phyloP scores from a whole-genome alignment of 2,888 invertebrate species.

The Chouioia cunea region DNA sequence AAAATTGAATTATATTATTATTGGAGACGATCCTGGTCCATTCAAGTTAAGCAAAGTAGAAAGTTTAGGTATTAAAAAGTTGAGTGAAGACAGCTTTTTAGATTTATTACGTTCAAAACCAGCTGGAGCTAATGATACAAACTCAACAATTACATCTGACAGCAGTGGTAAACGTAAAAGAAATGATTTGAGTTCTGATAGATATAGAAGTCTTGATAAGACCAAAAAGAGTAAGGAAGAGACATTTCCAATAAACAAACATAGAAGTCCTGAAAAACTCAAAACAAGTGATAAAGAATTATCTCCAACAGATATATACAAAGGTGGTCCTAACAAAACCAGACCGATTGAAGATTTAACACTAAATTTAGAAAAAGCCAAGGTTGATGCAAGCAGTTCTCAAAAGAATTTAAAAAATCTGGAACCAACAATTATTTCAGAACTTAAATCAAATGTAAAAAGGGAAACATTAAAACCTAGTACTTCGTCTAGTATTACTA shows the following conservation, averaged over 20 bases:
- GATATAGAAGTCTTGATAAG: conserved; percentile 8
- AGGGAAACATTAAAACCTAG: background rate
- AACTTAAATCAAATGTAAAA: conserved; percentile 2
- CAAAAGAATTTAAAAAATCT: conserved; percentile 6
- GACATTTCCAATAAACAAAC: background rate
- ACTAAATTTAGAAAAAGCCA: background rate
- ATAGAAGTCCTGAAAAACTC: conserved; percentile 6
- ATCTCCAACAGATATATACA: conserved; percentile 6
- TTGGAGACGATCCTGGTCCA: conserved; percentile 89
- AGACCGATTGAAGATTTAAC: background rate
- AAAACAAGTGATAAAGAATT: conserved; percentile 6
- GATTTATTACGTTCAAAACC: conserved; percentile 79
- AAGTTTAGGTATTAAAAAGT: conserved; percentile 77
- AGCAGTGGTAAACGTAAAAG: conserved; percentile 28
- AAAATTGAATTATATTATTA: conserved; percentile 85
- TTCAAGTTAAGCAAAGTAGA: conserved; percentile 81
- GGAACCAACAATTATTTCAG: background rate
- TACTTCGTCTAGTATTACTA: background rate
- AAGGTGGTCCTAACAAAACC: conserved; percentile 18
- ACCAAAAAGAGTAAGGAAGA: conserved; percentile 14
- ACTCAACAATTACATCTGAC: conserved; percentile 1
- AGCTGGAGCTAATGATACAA: conserved; percentile 50
- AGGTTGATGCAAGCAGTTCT: background rate
- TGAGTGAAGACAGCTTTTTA: conserved; percentile 87
- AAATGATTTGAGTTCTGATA: background rate